Percentiles rank a stretch among this genome's conserved stretches.
Conservation (phyloP, 2,888 invertebrate species). For the Andrena marginata region DNA sequence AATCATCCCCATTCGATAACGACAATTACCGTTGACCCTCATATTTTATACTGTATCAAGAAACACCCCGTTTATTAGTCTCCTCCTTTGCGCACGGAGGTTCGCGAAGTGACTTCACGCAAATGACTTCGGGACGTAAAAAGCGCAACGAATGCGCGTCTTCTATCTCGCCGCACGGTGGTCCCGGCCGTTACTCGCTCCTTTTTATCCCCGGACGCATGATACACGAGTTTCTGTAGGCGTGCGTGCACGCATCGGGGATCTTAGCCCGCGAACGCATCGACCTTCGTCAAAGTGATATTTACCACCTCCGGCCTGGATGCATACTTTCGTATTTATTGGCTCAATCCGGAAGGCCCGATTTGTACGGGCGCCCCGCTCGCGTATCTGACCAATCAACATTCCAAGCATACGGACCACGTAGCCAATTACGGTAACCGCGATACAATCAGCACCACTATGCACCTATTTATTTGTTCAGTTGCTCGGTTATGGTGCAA, state of each 20-base stretch:
- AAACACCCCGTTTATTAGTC: constrained; percentile 16
- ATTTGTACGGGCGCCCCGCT: constrained; percentile 68
- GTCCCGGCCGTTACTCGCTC: constrained; percentile 68
- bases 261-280: constrained; percentile 39
- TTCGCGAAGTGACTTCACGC: constrained; percentile 34
- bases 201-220: constrained; percentile 50
- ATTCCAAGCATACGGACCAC: constrained; percentile 78
- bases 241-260: constrained; percentile 17
- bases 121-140: constrained; percentile 54
- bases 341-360: constrained; percentile 67
- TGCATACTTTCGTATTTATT: constrained; percentile 75
- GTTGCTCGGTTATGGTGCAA: constrained; percentile 47
- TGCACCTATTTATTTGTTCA: constrained; percentile 76
- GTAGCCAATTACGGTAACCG: constrained; percentile 77
- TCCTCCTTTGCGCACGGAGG: constrained; percentile 27
- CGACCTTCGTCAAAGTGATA: constrained; percentile 68
- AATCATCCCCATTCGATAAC: not conserved
- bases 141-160: constrained; percentile 61
- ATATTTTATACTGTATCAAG: not conserved
- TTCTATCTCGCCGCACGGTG: constrained; percentile 73
- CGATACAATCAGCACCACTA: constrained; percentile 76
- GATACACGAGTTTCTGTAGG: constrained; percentile 28
- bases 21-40: constrained; percentile 8
- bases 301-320: constrained; percentile 49
- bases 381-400: constrained; percentile 80